These are phyloP conservation scores for Drosophila neotestacea DNA, from an alignment of 2,888 invertebrate genomes.

Conservation along the genomic window DNA sequence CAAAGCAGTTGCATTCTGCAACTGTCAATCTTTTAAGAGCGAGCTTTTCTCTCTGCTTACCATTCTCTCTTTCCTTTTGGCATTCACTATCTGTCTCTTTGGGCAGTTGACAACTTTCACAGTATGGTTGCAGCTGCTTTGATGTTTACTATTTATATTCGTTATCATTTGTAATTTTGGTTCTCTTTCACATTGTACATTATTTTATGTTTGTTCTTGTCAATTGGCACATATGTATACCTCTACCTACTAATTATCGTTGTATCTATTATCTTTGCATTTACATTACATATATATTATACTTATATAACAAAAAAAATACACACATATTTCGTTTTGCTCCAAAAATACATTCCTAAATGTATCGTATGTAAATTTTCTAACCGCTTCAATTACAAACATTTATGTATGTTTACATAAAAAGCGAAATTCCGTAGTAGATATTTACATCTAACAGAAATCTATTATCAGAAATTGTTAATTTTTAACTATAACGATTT, in stretches of 20 bases:
- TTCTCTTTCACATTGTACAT: conserved; percentile 65
- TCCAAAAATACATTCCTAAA: conserved; percentile 46
- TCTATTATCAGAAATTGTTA: conserved; percentile 44
- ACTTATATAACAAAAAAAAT: conserved; percentile 18
- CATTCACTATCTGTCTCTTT: conserved; percentile 16
- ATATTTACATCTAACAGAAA: conserved; percentile 48
- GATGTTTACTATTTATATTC: conserved; percentile 47
- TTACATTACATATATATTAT: conserved; percentile 35
- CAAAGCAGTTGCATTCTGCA: conserved; percentile 50
- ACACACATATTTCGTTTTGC: conserved; percentile 48
- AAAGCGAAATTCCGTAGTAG: conserved; percentile 64
- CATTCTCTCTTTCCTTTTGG: conserved; percentile 9
- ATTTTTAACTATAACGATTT: conserved; percentile 50
- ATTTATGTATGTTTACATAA: conserved; percentile 39
- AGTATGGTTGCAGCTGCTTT: conserved; percentile 51
- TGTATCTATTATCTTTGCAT: conserved; percentile 74
- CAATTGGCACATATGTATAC: conserved; percentile 68
- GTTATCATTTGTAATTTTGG: conserved; percentile 68
- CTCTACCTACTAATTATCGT: conserved; percentile 70
- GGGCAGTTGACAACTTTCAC: conserved; percentile 14
- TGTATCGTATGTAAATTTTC: conserved; percentile 72
- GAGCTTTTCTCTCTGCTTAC: conserved; percentile 23
- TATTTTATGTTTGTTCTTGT: conserved; percentile 69
- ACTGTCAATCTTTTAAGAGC: conserved; percentile 8
- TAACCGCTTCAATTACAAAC: conserved; percentile 70